Evolutionary conservation across 2,113 vertebrate species (phyloP).

Genomic region (Puma concolor): DNA sequence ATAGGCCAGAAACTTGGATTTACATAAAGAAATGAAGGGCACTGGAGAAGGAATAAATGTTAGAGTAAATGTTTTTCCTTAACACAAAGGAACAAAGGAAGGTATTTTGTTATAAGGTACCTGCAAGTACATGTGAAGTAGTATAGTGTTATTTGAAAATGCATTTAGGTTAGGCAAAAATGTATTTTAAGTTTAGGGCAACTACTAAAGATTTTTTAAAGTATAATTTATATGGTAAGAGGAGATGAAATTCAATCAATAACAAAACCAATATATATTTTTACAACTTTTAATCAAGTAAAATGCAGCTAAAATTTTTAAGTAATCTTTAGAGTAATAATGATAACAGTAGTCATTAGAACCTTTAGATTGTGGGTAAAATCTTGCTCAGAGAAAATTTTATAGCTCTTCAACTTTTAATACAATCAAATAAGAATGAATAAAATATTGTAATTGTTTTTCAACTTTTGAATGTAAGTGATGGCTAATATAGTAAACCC

Average conservation of each 20-base stretch:
- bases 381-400: neutral
- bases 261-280: neutral
- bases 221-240: neutral
- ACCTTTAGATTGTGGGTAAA: neutral
- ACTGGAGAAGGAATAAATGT: neutral
- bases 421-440: neutral
- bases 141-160: neutral
- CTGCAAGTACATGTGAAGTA: neutral
- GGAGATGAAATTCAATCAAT: neutral
- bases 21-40: neutral
- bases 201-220: neutral
- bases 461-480: neutral
- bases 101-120: neutral
- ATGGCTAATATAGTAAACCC: neutral
- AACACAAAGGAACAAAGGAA: neutral
- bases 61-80: neutral
- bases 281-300: neutral
- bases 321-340: neutral
- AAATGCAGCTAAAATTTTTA: neutral
- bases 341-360: neutral
- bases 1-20: neutral
- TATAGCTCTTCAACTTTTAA: neutral
- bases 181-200: neutral
- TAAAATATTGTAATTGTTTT: neutral
- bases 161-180: neutral